These are phyloP conservation scores for Epinotia bilunana DNA, from an alignment of 2,888 invertebrate genomes.

Conservation along the genomic window DNA sequence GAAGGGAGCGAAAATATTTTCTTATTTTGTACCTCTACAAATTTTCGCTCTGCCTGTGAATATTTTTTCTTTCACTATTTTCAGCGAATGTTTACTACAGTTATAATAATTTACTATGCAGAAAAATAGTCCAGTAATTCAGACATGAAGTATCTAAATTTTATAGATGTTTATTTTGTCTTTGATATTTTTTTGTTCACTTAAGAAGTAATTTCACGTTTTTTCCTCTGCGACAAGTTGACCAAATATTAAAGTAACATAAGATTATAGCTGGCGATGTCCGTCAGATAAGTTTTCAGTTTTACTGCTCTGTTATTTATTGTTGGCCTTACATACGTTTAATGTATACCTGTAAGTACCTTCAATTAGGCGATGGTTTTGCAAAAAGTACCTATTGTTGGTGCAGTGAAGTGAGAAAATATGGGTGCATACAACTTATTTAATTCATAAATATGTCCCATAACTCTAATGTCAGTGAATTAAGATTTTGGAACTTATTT, in stretches of 20 bases:
- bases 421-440: too few relatives aligned
- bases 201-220: background rate
- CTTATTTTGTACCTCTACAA: background rate
- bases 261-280: constrained; percentile 17
- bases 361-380: background rate
- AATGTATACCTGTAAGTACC: background rate
- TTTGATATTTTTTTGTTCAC: background rate
- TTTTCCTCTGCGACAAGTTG: constrained; percentile 23
- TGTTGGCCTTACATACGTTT: background rate
- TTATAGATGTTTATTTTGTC: background rate
- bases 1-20: background rate
- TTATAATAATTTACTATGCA: background rate
- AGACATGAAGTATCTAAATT: background rate
- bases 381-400: background rate
- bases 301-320: background rate
- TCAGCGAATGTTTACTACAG: background rate
- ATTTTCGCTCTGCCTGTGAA: background rate
- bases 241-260: constrained; percentile 19
- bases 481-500: too few relatives aligned
- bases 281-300: background rate
- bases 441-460: too few relatives aligned
- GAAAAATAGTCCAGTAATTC: background rate
- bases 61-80: too few relatives aligned
- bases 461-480: too few relatives aligned
- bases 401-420: too few relatives aligned